Evolutionary conservation across 2,888 invertebrate genomes (phyloP).

Genomic region (Glyphotaelius pellucidus): DNA sequence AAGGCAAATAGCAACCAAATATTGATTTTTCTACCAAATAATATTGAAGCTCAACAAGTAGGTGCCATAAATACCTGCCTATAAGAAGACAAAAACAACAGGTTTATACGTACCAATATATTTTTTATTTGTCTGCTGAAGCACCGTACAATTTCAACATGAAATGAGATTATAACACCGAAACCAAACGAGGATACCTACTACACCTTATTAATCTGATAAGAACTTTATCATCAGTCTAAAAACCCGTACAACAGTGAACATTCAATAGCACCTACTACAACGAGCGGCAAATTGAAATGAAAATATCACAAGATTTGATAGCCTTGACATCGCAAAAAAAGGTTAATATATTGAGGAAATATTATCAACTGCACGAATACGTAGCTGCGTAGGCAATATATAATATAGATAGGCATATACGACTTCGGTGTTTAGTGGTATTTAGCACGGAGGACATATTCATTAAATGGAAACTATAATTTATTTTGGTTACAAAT

Average conservation of each 20-base stretch:
- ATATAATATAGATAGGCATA: neutral
- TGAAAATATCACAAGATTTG: slow-evolving; percentile 9
- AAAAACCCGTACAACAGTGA: neutral
- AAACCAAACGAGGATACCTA: slow-evolving; percentile 10
- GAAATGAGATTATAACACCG: neutral
- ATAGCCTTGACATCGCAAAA: slow-evolving; percentile 20
- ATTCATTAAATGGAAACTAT: neutral
- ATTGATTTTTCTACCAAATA: neutral
- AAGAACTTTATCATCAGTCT: neutral
- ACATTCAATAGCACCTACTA: neutral
- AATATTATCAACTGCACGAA: neutral
- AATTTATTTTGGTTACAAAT: neutral
- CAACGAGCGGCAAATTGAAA: neutral
- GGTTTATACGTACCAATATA: neutral
- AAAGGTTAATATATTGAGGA: slow-evolving; percentile 13
- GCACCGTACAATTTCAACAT: neutral
- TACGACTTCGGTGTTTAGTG: neutral
- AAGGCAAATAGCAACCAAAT: neutral
- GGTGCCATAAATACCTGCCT: neutral
- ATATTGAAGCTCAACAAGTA: neutral
- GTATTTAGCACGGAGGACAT: neutral
- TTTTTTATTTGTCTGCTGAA: neutral
- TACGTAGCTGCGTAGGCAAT: neutral
- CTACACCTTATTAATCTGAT: slow-evolving; percentile 13
- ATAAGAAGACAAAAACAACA: neutral